Evolutionary conservation across 2,888 invertebrate species (phyloP).

Genomic region (Ophion ventricosus): DNA sequence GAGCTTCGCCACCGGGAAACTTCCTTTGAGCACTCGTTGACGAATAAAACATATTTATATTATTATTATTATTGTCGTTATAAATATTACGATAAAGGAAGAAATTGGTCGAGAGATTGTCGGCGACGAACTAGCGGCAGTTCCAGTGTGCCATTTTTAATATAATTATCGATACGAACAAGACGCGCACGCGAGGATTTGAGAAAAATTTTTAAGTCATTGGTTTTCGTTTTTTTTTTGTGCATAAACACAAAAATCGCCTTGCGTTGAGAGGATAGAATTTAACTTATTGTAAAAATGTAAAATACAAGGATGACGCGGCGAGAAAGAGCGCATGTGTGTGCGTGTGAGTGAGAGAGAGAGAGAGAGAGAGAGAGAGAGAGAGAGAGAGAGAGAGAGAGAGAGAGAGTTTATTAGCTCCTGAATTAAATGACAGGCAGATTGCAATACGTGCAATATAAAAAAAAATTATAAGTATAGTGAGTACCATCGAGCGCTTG

Average conservation of each 20-base stretch:
- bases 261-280: slow-evolving; percentile 57
- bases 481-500: slow-evolving; percentile 54
- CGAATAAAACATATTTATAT: slow-evolving; percentile 56
- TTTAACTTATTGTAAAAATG: slow-evolving; percentile 83
- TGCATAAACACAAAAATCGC: slow-evolving; percentile 30
- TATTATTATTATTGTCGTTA: slow-evolving; percentile 54
- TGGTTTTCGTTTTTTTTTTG: slow-evolving; percentile 15
- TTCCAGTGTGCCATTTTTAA: slow-evolving; percentile 65
- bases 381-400: slow-evolving; percentile 23
- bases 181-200: slow-evolving; percentile 57
- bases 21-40: slow-evolving; percentile 47
- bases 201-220: background rate
- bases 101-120: slow-evolving; percentile 49
- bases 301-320: slow-evolving; percentile 75
- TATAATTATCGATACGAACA: slow-evolving; percentile 54
- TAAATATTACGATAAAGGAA: slow-evolving; percentile 52
- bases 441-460: slow-evolving; percentile 67
- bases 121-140: slow-evolving; percentile 59
- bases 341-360: slow-evolving; percentile 30
- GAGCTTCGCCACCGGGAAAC: slow-evolving; percentile 8
- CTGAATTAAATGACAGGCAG: slow-evolving; percentile 47
- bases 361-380: background rate
- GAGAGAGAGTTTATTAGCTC: background rate
- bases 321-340: slow-evolving; percentile 54
- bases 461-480: slow-evolving; percentile 60